Conservation (phyloP, 2,797 vertebrate species). For the Eurystomus glaucurus region DNA sequence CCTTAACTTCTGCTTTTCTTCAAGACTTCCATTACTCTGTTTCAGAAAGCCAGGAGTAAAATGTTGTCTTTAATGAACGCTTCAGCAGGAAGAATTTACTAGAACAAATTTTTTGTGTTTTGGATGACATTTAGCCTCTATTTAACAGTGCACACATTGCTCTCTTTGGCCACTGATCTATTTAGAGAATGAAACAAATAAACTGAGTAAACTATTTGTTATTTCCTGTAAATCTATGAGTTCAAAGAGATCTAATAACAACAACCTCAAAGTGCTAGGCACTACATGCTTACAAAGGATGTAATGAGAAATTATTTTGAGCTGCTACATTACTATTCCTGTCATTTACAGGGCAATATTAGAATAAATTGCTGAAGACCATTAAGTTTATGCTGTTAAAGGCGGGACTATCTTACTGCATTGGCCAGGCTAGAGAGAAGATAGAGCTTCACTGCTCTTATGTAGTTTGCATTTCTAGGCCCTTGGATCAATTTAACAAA, state of each 20-base stretch:
- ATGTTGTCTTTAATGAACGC: background rate
- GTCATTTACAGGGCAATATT: background rate
- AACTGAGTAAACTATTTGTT: slow-evolving; percentile 8
- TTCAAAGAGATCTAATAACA: background rate
- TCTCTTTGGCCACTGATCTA: background rate
- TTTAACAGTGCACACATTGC: background rate
- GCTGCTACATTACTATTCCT: background rate
- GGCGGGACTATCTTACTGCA: background rate
- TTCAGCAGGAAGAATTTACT: background rate
- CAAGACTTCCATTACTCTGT: background rate
- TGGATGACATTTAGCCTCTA: background rate
- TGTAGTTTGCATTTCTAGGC: background rate
- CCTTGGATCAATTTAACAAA: background rate
- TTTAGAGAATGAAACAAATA: slow-evolving; percentile 17
- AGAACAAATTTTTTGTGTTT: background rate
- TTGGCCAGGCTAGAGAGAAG: background rate
- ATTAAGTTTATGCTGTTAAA: background rate
- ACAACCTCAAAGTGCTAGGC: background rate
- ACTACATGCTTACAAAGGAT: background rate
- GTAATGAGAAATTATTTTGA: background rate
- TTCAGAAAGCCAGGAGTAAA: background rate
- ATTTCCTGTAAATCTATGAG: slow-evolving; percentile 15
- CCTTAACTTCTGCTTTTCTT: background rate
- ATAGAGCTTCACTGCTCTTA: background rate
- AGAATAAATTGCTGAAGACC: background rate